These are phyloP conservation scores for Gasterosteus aculeatus DNA, from an alignment of 2,113 vertebrate genomes.

Conservation along the genomic window DNA sequence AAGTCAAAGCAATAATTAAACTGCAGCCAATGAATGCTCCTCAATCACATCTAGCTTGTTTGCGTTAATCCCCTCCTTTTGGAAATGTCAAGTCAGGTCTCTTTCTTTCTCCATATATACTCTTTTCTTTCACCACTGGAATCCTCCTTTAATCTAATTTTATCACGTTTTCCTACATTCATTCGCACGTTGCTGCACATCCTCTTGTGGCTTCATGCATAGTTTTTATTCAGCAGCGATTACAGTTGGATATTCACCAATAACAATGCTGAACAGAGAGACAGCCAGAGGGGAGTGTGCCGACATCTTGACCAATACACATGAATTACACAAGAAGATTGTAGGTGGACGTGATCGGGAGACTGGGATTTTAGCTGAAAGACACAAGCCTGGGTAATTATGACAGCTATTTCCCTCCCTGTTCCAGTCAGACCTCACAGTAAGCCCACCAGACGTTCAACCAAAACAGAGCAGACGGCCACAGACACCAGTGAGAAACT, in stretches of 20 bases:
- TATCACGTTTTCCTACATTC: conserved; percentile 7
- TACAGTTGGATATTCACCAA: conserved; percentile 47
- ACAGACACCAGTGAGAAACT: conserved; percentile 19
- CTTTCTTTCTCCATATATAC: conserved; percentile 11
- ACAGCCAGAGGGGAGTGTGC: conserved; percentile 22
- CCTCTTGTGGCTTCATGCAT: conserved; percentile 10
- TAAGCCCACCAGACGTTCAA: conserved; percentile 35
- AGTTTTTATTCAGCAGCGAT: conserved; percentile 20
- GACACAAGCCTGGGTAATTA: conserved; percentile 41
- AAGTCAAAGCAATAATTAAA: conserved; percentile 77
- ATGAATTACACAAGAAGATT: conserved; percentile 55
- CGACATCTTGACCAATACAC: conserved; percentile 43
- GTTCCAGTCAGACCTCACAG: conserved; percentile 54
- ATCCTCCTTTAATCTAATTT: conserved; percentile 25
- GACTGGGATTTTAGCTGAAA: conserved; percentile 36
- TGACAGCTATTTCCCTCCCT: conserved; percentile 48
- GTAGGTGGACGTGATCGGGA: conserved; percentile 55
- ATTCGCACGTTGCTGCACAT: conserved; percentile 18
- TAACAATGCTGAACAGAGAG: conserved; percentile 25
- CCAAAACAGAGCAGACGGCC: conserved; percentile 13
- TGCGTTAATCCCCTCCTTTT: conserved; percentile 60
- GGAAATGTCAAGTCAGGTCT: conserved; percentile 43
- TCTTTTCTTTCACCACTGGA: conserved; percentile 22
- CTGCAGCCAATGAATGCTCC: conserved; percentile 65
- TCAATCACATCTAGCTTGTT: conserved; percentile 75